Conservation (phyloP, 2,888 invertebrate species). For the Strigamia crassipes region DNA sequence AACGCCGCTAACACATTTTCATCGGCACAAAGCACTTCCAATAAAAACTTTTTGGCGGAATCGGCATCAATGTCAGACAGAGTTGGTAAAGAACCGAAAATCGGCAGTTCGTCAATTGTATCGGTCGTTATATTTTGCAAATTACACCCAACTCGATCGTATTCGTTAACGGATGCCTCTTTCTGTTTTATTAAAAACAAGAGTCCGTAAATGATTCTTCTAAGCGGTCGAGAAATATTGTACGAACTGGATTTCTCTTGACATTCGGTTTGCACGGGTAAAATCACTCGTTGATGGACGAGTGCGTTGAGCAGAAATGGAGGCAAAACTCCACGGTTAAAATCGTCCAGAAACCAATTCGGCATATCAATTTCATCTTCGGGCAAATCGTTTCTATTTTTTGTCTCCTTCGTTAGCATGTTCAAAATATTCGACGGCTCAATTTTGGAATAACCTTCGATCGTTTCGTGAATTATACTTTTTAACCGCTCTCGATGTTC, state of each 20-base stretch:
- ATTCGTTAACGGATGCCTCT: constrained; percentile 7
- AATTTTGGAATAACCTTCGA: constrained; percentile 54
- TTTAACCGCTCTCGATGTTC: constrained; percentile 52
- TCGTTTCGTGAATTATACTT: constrained; percentile 54
- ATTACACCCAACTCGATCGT: constrained; percentile 13
- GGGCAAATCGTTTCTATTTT: constrained; percentile 13
- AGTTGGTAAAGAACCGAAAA: constrained; percentile 26
- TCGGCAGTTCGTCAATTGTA: constrained; percentile 12
- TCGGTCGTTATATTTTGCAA: not conserved
- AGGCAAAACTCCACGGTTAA: constrained; percentile 68
- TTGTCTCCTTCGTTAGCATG: constrained; percentile 53
- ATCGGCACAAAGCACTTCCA: constrained; percentile 31
- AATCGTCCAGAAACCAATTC: constrained; percentile 69
- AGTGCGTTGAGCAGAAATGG: constrained; percentile 66
- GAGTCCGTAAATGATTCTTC: constrained; percentile 56
- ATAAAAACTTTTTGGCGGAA: not conserved
- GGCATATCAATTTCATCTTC: constrained; percentile 59
- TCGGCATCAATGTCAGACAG: not conserved
- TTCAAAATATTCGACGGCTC: constrained; percentile 51
- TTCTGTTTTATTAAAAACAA: constrained; percentile 52
- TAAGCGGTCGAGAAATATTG: constrained; percentile 53
- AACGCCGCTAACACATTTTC: not conserved
- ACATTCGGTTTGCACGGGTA: constrained; percentile 56
- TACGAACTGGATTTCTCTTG: constrained; percentile 54
- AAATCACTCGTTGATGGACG: constrained; percentile 54